Percentiles rank a stretch among this genome's conserved stretches.
These are phyloP conservation scores for Pherbina coryleti DNA, from an alignment of 2,888 invertebrate species.

Conservation along the genomic window DNA sequence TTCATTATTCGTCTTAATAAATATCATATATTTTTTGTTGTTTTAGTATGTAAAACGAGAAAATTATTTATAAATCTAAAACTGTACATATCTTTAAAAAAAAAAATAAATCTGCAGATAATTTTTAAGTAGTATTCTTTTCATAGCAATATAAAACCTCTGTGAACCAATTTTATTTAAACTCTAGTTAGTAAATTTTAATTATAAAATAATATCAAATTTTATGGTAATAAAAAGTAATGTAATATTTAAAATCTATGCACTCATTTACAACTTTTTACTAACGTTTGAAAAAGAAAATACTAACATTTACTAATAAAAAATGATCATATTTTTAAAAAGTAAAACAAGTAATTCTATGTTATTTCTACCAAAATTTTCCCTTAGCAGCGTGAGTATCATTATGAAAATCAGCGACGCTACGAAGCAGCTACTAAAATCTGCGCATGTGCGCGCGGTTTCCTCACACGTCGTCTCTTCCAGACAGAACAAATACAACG, in stretches of 20 bases:
- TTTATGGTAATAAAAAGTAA: too few species aligned
- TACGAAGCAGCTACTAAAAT: slow-evolving; percentile 75
- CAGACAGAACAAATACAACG: slow-evolving; percentile 84
- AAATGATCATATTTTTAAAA: not conserved
- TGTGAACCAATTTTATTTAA: too few species aligned
- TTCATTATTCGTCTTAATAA: too few species aligned
- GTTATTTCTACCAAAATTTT: not conserved
- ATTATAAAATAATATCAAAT: too few species aligned
- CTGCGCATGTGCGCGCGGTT: slow-evolving; percentile 81
- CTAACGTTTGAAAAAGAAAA: not conserved
- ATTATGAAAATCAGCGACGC: slow-evolving; percentile 35
- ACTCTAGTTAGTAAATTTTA: too few species aligned
- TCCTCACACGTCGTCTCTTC: slow-evolving; percentile 84
- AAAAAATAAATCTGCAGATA: not conserved
- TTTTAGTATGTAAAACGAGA: too few species aligned
- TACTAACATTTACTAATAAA: not conserved
- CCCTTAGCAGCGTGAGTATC: slow-evolving; percentile 11
- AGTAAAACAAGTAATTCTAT: not conserved
- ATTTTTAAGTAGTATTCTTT: too few species aligned
- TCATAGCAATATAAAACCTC: too few species aligned
- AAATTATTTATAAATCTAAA: too few species aligned
- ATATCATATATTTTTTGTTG: too few species aligned
- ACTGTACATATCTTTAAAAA: not conserved
- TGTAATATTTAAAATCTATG: too few species aligned
- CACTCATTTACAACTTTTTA: too few species aligned